phyloP scores from a whole-genome alignment of 35 echinoderm and acorn worm genomes.

The Anneissia japonica region DNA sequence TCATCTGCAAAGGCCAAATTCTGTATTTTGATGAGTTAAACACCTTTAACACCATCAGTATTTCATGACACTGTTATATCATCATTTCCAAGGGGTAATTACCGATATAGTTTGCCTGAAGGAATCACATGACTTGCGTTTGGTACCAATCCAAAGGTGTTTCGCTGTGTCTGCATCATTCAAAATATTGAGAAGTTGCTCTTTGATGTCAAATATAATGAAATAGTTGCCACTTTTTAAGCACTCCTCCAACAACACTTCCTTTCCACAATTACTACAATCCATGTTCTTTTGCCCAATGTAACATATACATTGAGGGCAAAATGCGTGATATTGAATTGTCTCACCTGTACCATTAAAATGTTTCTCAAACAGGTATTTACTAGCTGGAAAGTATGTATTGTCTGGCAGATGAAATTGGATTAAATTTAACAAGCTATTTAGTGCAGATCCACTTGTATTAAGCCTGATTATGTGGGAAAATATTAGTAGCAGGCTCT shows the following conservation, averaged over 20 bases:
- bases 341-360: neutral
- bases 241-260: neutral
- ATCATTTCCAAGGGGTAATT: neutral
- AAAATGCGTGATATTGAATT: neutral
- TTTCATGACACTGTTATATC: conserved; percentile 14
- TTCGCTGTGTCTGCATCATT: too few relatives aligned
- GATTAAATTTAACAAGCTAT: neutral
- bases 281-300: neutral
- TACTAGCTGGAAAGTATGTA: neutral
- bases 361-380: neutral
- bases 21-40: conserved; percentile 17
- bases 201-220: neutral
- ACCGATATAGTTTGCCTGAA: neutral
- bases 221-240: conserved; percentile 7
- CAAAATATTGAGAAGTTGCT: neutral
- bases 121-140: neutral
- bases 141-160: neutral
- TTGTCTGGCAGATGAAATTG: neutral
- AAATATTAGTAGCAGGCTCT: neutral
- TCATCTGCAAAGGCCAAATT: conserved; percentile 27
- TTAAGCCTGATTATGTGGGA: neutral
- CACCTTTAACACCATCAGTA: conserved; percentile 27
- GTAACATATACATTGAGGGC: neutral
- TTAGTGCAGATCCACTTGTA: neutral
- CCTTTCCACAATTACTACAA: too few relatives aligned